A percentile compares a stretch with the other conserved stretches of the same genome.
Evolutionary conservation across 2,888 invertebrate species (phyloP).

Genomic region (Drosophila sordidula): DNA sequence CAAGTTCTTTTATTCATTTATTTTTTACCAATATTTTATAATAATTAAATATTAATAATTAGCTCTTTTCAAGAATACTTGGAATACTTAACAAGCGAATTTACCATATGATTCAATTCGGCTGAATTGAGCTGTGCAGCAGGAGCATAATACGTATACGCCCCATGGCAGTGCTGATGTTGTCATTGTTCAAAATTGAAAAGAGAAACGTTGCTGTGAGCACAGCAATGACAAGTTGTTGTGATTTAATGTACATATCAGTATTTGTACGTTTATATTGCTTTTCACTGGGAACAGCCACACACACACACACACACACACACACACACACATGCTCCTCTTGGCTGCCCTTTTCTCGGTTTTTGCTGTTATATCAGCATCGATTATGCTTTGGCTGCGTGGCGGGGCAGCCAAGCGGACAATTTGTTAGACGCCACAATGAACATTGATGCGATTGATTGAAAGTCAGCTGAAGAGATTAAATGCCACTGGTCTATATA

Average conservation of each 20-base stretch:
- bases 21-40: too few relatives aligned
- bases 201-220: slow-evolving; percentile 46
- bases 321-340: background rate
- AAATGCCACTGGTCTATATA: slow-evolving; percentile 66
- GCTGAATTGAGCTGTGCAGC: background rate
- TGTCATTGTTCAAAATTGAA: slow-evolving; percentile 67
- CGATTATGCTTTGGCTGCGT: slow-evolving; percentile 64
- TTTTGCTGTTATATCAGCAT: slow-evolving; percentile 54
- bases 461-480: slow-evolving; percentile 74
- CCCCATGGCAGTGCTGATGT: slow-evolving; percentile 52
- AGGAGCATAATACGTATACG: slow-evolving; percentile 39
- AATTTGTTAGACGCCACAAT: slow-evolving; percentile 76
- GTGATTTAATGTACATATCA: slow-evolving; percentile 72
- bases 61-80: background rate
- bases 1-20: too few relatives aligned
- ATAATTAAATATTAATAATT: background rate
- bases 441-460: slow-evolving; percentile 80
- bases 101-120: slow-evolving; percentile 37
- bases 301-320: slow-evolving; percentile 5
- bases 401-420: slow-evolving; percentile 59
- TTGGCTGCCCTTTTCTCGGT: slow-evolving; percentile 50
- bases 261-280: slow-evolving; percentile 66
- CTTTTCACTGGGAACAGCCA: slow-evolving; percentile 36
- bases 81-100: background rate
- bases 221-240: slow-evolving; percentile 62